These are phyloP conservation scores for Scelioninae gen. 1 DNA, from an alignment of 2,888 invertebrate species.

Conservation along the genomic window DNA sequence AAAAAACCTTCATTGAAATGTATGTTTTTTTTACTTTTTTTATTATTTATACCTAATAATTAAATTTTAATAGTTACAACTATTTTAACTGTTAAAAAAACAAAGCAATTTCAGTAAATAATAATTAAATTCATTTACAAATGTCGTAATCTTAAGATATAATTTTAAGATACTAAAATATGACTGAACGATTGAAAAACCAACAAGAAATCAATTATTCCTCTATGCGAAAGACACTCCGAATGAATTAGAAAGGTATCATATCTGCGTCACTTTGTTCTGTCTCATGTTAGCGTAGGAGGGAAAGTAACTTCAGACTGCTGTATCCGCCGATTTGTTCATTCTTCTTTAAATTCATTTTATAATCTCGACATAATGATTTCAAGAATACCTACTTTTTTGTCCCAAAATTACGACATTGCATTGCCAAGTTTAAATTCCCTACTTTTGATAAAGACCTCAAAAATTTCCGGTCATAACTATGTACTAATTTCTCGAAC, in stretches of 20 bases:
- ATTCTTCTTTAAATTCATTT: conserved; percentile 18
- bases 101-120: not conserved
- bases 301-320: conserved; percentile 78
- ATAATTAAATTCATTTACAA: conserved; percentile 7
- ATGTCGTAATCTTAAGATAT: not conserved
- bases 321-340: conserved; percentile 22
- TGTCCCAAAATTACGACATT: not conserved
- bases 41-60: too few relatives aligned
- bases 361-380: conserved; percentile 8
- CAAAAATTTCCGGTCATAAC: too few relatives aligned
- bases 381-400: conserved; percentile 12
- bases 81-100: not conserved
- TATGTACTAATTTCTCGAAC: not conserved
- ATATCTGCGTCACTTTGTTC: conserved; percentile 51
- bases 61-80: too few relatives aligned
- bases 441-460: not conserved
- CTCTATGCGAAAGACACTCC: conserved; percentile 35
- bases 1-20: too few relatives aligned
- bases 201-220: conserved; percentile 39
- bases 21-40: too few relatives aligned
- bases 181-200: conserved; percentile 17
- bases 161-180: too few relatives aligned
- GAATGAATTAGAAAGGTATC: conserved; percentile 80
- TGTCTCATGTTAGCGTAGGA: conserved; percentile 77
- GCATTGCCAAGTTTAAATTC: not conserved